Percentiles rank a stretch among this genome's conserved stretches.
These are phyloP conservation scores for Vespertilio murinus DNA, from an alignment of 2,797 vertebrate species.

Conservation along the genomic window DNA sequence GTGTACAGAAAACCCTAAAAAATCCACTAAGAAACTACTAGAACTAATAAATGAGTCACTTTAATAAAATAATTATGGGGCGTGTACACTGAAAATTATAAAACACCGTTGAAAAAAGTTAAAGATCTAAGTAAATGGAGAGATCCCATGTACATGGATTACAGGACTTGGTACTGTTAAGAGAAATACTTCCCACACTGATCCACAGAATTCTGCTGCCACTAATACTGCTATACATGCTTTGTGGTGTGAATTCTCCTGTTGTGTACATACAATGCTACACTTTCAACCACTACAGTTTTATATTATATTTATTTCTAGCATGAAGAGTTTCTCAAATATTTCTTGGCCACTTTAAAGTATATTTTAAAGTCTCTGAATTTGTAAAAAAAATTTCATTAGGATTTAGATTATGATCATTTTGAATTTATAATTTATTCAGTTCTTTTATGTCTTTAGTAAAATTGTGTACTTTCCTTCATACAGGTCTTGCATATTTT, in stretches of 20 bases:
- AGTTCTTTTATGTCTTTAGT: neutral
- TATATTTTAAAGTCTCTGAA: neutral
- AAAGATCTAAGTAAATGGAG: neutral
- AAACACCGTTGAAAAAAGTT: neutral
- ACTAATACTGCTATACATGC: neutral
- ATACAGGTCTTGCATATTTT: neutral
- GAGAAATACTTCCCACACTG: neutral
- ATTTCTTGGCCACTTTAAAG: neutral
- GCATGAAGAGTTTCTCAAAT: neutral
- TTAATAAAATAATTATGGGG: neutral
- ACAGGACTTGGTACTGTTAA: neutral
- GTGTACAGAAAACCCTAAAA: neutral
- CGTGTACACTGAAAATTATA: neutral
- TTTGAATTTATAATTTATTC: neutral
- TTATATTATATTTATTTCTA: constrained; percentile 6
- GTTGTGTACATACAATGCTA: neutral
- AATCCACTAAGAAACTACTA: constrained; percentile 14
- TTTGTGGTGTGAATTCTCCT: no score
- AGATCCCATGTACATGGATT: neutral
- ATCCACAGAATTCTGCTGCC: neutral
- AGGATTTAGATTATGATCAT: neutral
- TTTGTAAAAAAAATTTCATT: constrained; percentile 17
- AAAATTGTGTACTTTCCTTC: neutral
- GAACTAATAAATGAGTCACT: constrained; percentile 12
- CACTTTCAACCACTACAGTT: neutral